phyloP scores from a whole-genome alignment of 2,888 invertebrate species.

The Rhyacophila evoluta region DNA sequence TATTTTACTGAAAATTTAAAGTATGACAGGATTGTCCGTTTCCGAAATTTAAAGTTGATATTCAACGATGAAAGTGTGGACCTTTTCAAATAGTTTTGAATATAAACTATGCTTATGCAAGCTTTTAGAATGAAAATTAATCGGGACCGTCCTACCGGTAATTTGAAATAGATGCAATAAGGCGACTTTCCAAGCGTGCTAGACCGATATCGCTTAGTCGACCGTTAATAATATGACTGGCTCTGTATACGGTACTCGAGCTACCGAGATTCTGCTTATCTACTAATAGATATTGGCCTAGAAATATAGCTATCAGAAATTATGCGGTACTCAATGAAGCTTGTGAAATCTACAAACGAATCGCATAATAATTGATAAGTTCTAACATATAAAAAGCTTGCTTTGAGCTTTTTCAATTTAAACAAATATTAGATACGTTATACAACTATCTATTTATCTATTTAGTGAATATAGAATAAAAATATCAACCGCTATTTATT shows the following conservation, averaged over 20 bases:
- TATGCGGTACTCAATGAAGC: background rate
- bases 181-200: slow-evolving; percentile 12
- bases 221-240: background rate
- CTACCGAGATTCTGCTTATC: background rate
- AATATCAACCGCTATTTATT: no score
- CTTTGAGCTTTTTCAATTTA: no score
- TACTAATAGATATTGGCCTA: background rate
- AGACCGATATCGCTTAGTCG: background rate
- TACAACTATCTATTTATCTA: no score
- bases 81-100: background rate
- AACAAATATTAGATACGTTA: no score
- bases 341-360: no score
- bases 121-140: background rate
- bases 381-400: no score
- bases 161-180: slow-evolving; percentile 19
- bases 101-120: background rate
- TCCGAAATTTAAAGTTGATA: no score
- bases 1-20: no score
- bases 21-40: no score
- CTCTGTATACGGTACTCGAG: background rate
- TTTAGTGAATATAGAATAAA: no score
- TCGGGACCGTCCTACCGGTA: background rate
- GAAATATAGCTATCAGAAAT: background rate
- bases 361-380: no score
- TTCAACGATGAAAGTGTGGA: background rate